Evolutionary conservation across 2,888 invertebrate genomes (phyloP).

Genomic region (Dolichopus griseipennis): DNA sequence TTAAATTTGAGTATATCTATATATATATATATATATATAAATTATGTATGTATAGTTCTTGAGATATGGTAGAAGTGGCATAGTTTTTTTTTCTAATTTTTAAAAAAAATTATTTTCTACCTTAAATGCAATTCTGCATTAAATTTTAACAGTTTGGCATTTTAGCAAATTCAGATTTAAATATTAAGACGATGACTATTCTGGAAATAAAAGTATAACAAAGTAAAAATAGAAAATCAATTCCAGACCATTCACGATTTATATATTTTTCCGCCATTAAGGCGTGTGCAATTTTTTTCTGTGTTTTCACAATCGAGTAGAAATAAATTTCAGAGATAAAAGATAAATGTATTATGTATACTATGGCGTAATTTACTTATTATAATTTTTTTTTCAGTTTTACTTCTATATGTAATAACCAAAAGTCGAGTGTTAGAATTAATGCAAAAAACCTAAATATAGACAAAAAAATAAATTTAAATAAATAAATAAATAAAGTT

Average conservation of each 20-base stretch:
- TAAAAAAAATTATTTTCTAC: too few species aligned
- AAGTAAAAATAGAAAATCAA: neutral
- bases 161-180: neutral
- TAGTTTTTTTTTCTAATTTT: neutral
- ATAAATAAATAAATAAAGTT: too few species aligned
- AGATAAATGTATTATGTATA: neutral
- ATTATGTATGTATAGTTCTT: too few species aligned
- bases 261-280: neutral
- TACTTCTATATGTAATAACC: neutral
- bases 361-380: neutral
- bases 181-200: neutral
- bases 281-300: neutral
- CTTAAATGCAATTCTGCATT: too few species aligned
- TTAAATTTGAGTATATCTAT: neutral
- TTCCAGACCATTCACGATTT: conserved; percentile 3
- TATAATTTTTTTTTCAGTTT: too few species aligned
- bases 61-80: neutral
- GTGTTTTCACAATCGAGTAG: neutral
- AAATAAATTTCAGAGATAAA: neutral
- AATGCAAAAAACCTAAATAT: too few species aligned
- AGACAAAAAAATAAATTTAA: too few species aligned
- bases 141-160: neutral
- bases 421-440: too few species aligned
- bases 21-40: too few species aligned
- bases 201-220: neutral